Evolutionary conservation across 2,113 vertebrate species (phyloP), one percentile per base, ranked within the genome.

Genomic region (Perca flavescens): DNA sequence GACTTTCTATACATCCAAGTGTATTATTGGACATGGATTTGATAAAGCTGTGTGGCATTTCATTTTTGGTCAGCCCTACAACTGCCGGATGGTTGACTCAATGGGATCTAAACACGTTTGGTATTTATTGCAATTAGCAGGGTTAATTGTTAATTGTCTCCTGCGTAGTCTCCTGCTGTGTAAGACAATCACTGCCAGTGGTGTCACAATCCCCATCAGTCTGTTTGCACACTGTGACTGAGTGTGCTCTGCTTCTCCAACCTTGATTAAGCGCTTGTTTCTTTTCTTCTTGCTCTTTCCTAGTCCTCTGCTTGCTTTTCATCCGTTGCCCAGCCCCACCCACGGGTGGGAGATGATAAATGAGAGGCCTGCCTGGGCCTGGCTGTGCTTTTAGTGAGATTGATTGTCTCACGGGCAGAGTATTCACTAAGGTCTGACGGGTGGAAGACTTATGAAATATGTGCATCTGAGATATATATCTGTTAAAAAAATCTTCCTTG

Each of bases 271-370:
- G 12, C 0, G 0, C 19, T 16, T 34, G 58, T 60, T 0, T 58
- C 25, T 25, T 25, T 25, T 25, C 25, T 25, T 25, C 50, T 76
- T 68, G 31, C 21, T 43, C 25, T 75, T 57, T 74, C 34, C 70
- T 46, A 10, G 4, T 86, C 67, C 0, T 72, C 67, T 15, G 22
- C 28, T 75, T 70, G 43, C 54, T 9, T 77, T 65, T 25, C 47
- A 83, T 87, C 69, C 25, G 46, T 79, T 52, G 50, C 22, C 64
- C 56, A 36, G 80, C 85, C 78, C 73, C 88, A 77, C 86, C 89
- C 85, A 76, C 14, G 12, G 40, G n/a, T 79, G 25, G 72, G 74
- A 85, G 68, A 67, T 68, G 78, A 82, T 66, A 67, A 62, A 88
- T 85, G 69, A 75, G 74, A 88, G 56, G 40, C 49, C 69, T 54